Conservation (phyloP, 2,888 invertebrate species). For the Drosophila robusta region DNA sequence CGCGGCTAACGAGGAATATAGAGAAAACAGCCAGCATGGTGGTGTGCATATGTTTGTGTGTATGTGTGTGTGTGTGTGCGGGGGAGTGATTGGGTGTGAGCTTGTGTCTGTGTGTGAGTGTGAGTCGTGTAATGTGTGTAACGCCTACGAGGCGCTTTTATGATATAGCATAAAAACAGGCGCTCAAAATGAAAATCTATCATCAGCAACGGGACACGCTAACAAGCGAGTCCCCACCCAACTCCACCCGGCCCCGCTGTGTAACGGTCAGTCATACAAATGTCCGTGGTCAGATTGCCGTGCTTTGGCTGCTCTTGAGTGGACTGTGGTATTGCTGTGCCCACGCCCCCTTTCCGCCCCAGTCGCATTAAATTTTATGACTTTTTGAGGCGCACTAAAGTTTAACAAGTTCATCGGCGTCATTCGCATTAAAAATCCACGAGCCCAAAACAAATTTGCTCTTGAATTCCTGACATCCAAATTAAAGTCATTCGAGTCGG, state of each 20-base stretch:
- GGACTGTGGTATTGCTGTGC: slow-evolving; percentile 16
- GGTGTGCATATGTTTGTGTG: slow-evolving; percentile 36
- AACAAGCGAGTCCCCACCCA: slow-evolving; percentile 50
- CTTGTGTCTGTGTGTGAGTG: slow-evolving; percentile 21
- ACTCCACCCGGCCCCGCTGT: slow-evolving; percentile 15
- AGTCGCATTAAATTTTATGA: slow-evolving; percentile 73
- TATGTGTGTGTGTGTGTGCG: neutral
- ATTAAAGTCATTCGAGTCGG: slow-evolving; percentile 60
- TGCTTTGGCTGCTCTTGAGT: slow-evolving; percentile 38
- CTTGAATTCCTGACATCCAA: slow-evolving; percentile 60
- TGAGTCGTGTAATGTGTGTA: slow-evolving; percentile 60
- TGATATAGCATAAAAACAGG: slow-evolving; percentile 72
- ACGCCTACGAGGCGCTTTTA: slow-evolving; percentile 70
- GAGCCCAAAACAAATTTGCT: slow-evolving; percentile 22
- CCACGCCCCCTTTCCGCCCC: neutral
- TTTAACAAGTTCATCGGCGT: slow-evolving; percentile 67
- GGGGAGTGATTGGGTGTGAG: neutral
- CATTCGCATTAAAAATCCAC: slow-evolving; percentile 58
- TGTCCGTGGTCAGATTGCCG: slow-evolving; percentile 60
- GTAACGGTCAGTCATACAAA: slow-evolving; percentile 48
- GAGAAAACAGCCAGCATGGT: slow-evolving; percentile 22
- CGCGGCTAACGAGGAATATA: slow-evolving; percentile 53
- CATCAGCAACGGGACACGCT: slow-evolving; percentile 59
- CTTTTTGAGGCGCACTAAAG: slow-evolving; percentile 71
- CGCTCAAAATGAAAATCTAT: slow-evolving; percentile 73